These are phyloP conservation scores for Zootermopsis nevadensis DNA, from an alignment of 2,888 invertebrate genomes.

Conservation along the genomic window DNA sequence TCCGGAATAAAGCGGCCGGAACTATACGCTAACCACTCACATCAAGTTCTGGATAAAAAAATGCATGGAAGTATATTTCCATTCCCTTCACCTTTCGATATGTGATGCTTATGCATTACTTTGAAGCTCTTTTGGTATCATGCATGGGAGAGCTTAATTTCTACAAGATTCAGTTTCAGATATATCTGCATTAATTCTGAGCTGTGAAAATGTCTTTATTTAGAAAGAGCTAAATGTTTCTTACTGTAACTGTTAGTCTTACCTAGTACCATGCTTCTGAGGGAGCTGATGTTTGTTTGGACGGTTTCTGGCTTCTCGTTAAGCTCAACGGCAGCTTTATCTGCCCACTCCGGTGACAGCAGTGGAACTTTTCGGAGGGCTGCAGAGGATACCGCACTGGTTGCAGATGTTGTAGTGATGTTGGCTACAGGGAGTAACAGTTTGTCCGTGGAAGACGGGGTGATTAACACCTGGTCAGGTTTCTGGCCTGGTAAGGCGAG, in stretches of 20 bases:
- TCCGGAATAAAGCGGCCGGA: no score
- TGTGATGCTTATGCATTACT: no score
- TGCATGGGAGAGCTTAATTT: no score
- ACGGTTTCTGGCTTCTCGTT: constrained; percentile 51
- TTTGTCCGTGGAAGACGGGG: neutral
- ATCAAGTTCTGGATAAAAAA: no score
- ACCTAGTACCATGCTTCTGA: constrained; percentile 51
- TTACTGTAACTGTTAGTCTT: neutral
- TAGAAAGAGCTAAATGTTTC: no score
- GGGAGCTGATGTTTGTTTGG: constrained; percentile 47
- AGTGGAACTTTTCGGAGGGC: constrained; percentile 2
- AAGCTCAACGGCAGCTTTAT: constrained; percentile 50
- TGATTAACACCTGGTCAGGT: constrained; percentile 16
- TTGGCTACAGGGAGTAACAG: neutral
- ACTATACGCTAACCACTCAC: no score
- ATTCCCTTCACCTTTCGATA: no score
- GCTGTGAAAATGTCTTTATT: no score
- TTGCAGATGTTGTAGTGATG: neutral
- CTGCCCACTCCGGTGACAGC: constrained; percentile 46
- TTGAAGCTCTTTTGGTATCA: no score
- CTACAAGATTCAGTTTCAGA: no score
- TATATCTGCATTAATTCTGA: no score
- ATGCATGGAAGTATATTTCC: no score
- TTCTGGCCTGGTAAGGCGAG: constrained; percentile 34
- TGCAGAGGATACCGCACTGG: neutral